Evolutionary conservation across 1,140 invertebrate genomes (phyloP).

Genomic region (Drosophila pectinifera): DNA sequence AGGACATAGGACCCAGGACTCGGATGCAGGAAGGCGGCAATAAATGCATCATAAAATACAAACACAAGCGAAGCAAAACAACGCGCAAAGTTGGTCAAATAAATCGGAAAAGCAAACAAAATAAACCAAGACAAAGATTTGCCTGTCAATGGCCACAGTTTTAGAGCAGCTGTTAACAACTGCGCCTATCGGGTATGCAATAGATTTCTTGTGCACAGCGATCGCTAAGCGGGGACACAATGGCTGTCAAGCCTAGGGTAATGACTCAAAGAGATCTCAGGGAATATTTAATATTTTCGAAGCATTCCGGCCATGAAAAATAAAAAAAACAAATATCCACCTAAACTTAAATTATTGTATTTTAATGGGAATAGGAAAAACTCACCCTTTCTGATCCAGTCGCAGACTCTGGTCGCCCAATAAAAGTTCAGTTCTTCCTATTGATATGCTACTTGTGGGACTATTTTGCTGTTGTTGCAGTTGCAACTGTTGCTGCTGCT

Average conservation of each 20-base stretch:
- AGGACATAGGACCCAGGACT: background rate
- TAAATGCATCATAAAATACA: conserved; percentile 57
- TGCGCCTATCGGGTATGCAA: conserved; percentile 59
- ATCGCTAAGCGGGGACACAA: conserved; percentile 32
- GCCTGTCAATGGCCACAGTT: conserved; percentile 10
- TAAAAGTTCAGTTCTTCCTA: conserved; percentile 85
- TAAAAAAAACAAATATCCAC: too few species aligned
- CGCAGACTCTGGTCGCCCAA: conserved; percentile 81
- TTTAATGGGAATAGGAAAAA: background rate
- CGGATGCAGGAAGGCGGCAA: conserved; percentile 25
- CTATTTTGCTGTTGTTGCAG: conserved; percentile 62
- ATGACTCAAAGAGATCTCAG: background rate
- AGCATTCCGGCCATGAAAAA: too few species aligned
- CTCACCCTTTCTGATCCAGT: conserved; percentile 74
- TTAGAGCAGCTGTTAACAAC: conserved; percentile 6
- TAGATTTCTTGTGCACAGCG: background rate
- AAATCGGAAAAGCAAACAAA: conserved; percentile 18
- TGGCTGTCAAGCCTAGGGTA: conserved; percentile 16
- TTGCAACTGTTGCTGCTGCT: conserved; percentile 42
- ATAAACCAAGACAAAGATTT: background rate
- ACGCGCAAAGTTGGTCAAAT: conserved; percentile 9
- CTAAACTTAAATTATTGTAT: too few species aligned
- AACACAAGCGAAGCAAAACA: conserved; percentile 22
- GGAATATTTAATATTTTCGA: too few species aligned
- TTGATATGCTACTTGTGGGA: conserved; percentile 85